These are phyloP conservation scores for Rhynchonema sp. DNA, from an alignment of 2,888 invertebrate species.

Conservation along the genomic window DNA sequence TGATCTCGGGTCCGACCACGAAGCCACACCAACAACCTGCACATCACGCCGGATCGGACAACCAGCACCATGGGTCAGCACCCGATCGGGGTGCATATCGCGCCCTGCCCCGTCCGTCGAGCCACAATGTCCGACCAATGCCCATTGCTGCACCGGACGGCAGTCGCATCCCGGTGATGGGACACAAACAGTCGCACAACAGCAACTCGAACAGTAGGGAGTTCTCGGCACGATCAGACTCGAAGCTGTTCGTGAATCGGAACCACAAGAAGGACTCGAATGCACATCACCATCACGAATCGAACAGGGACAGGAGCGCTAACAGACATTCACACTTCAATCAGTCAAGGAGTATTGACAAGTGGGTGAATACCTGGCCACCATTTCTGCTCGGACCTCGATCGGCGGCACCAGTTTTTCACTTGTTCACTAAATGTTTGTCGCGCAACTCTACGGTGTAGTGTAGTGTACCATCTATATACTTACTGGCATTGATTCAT, in stretches of 20 bases:
- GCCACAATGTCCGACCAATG: not conserved
- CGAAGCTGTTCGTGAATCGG: slow-evolving; percentile 19
- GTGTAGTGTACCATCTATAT: too few relatives aligned
- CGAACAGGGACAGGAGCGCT: too few relatives aligned
- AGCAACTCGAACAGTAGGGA: not conserved
- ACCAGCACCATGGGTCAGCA: not conserved
- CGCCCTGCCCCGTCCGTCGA: not conserved
- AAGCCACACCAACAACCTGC: not conserved
- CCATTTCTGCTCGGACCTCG: not conserved
- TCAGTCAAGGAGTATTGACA: too few relatives aligned
- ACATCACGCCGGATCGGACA: not conserved
- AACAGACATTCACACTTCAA: too few relatives aligned
- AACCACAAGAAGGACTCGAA: not conserved
- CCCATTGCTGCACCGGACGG: not conserved
- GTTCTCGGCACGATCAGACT: slow-evolving; percentile 16
- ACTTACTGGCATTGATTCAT: too few relatives aligned
- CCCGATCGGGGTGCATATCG: not conserved
- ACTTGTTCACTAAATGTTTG: too few relatives aligned
- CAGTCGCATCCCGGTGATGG: not conserved
- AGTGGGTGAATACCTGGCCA: too few relatives aligned
- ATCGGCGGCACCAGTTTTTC: not conserved
- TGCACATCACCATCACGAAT: too few relatives aligned
- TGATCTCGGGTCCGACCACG: not conserved
- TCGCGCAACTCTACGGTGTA: too few relatives aligned
- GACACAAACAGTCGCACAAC: not conserved